Conservation (phyloP, 2,797 vertebrate genomes). For the Helostoma temminkii region DNA sequence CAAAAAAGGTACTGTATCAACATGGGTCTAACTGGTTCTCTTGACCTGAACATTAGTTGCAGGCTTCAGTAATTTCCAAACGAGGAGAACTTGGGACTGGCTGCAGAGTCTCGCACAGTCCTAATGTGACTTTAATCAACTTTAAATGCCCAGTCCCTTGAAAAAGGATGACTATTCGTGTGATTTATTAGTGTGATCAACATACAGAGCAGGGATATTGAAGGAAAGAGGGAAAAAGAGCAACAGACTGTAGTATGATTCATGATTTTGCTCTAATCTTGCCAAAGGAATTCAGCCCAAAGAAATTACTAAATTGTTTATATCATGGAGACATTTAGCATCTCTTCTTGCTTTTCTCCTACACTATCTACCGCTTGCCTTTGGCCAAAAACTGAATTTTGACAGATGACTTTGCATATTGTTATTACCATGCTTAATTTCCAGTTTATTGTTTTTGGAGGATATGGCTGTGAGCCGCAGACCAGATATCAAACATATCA, state of each 20-base stretch:
- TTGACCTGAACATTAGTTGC: slow-evolving; percentile 52
- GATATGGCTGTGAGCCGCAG: slow-evolving; percentile 59
- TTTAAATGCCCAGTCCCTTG: slow-evolving; percentile 53
- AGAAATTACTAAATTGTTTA: slow-evolving; percentile 73
- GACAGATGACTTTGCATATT: slow-evolving; percentile 77
- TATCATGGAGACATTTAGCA: slow-evolving; percentile 63
- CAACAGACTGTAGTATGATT: slow-evolving; percentile 44
- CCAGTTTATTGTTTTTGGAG: slow-evolving; percentile 76
- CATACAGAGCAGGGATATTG: slow-evolving; percentile 29
- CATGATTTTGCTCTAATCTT: slow-evolving; percentile 61
- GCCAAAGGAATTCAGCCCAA: slow-evolving; percentile 60
- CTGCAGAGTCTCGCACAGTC: slow-evolving; percentile 47
- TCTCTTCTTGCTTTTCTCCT: slow-evolving; percentile 52
- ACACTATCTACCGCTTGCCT: slow-evolving; percentile 56
- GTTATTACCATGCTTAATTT: slow-evolving; percentile 67
- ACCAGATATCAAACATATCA: slow-evolving; percentile 62
- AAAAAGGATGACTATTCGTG: slow-evolving; percentile 36
- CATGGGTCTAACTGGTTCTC: slow-evolving; percentile 16
- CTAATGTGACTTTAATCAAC: slow-evolving; percentile 60
- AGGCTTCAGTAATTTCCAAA: slow-evolving; percentile 67
- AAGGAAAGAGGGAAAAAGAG: slow-evolving; percentile 28
- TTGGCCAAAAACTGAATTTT: slow-evolving; percentile 68
- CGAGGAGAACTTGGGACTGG: slow-evolving; percentile 47
- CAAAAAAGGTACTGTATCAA: slow-evolving; percentile 69
- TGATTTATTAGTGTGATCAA: slow-evolving; percentile 64